Evolutionary conservation across 2,888 invertebrate genomes (phyloP), one percentile per base, ranked within the genome.

Genomic region (Noctua comes): DNA sequence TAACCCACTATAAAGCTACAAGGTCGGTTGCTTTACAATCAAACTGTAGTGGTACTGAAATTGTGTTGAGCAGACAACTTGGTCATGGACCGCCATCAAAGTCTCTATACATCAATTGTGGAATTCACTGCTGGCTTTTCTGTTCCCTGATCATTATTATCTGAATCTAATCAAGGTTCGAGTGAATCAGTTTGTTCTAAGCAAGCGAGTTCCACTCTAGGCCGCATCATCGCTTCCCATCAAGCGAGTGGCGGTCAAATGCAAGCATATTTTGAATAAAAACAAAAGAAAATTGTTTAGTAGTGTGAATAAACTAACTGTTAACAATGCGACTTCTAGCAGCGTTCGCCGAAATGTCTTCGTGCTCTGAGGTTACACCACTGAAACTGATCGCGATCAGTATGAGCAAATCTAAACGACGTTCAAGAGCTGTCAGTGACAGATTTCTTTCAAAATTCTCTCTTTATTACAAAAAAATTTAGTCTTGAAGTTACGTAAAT

Each of bases 21-120:
- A 78, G 79, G 79, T n/a, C 59, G 40, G 6, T 31, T 68, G 13
- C 21, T 59, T 68, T 7, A 68, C 40, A 51, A 36, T 68, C 57
- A 79, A 69, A 83, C 36, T 5, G 36, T 36, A 0, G 16, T 59
- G 59, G 18, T 59, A 27, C 16, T 27, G 16, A 18, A 18, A 59
- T 1, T 59, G 27, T 27, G 59, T 59, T 8, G 27, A 59, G 59
- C 7, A 6, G 1, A 59, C n/a, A 27, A 16, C 16, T 59, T 27
- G 16, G 27, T 16, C 6, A 16, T 16, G 27, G 27, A 59, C 59
- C 59, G 27, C 8, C 27, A 27, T 27, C 59, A 59, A 27, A 27
- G 59, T 59, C 57, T 57, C 54, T n/a, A 27, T 24, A 54, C 54
- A 10, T 24, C 10, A 24, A 24, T 54, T n/a, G n/a, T 24, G 21